Percentiles rank a stretch among this genome's conserved stretches.
phyloP scores from a whole-genome alignment of 2,113 vertebrate genomes.

The Euleptes europaea region DNA sequence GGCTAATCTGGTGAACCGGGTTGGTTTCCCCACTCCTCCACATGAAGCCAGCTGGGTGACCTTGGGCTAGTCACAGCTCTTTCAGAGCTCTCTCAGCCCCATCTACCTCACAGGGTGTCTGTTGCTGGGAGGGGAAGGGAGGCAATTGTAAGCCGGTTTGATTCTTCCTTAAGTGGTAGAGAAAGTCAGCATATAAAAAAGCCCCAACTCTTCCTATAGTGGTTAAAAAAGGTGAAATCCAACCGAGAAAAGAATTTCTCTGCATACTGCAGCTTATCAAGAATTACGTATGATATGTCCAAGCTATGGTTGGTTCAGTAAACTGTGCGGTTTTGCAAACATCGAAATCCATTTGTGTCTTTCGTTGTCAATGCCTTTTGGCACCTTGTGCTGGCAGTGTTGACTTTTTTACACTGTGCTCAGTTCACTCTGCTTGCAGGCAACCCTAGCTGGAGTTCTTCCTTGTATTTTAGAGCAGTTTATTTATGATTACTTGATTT shows the following conservation, averaged over 20 bases:
- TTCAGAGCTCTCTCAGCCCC: no score
- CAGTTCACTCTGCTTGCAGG: constrained; percentile 18
- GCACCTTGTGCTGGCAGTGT: constrained; percentile 34
- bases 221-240: neutral
- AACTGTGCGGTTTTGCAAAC: constrained; percentile 38
- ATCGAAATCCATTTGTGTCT: constrained; percentile 57
- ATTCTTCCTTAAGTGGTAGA: no score
- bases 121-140: no score
- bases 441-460: neutral
- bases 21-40: no score
- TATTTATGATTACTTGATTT: neutral
- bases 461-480: neutral
- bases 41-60: no score
- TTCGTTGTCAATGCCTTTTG: constrained; percentile 34
- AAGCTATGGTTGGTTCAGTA: constrained; percentile 23
- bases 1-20: no score
- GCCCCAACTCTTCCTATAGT: no score
- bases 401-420: constrained; percentile 8
- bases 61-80: no score
- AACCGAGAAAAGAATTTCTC: neutral
- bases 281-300: constrained; percentile 27
- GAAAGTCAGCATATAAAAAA: no score
- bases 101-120: no score
- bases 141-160: no score
- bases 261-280: constrained; percentile 14